These are phyloP conservation scores for Odocoileus hemionus DNA, from an alignment of 2,113 vertebrate species.

Conservation along the genomic window DNA sequence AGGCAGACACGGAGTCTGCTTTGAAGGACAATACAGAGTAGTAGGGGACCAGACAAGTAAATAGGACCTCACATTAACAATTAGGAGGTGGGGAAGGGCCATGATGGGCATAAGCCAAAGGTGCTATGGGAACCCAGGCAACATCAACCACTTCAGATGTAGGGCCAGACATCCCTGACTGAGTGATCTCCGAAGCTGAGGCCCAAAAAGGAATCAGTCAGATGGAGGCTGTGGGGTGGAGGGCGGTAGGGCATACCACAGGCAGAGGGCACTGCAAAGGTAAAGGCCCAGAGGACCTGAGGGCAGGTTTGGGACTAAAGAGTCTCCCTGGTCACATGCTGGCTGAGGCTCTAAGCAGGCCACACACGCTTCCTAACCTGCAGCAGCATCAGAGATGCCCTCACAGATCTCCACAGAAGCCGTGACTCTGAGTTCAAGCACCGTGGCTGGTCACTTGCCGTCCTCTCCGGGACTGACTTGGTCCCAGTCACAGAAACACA, in stretches of 20 bases:
- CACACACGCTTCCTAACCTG: not conserved
- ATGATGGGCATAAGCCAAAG: not conserved
- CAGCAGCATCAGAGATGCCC: not conserved
- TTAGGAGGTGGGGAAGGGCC: not conserved
- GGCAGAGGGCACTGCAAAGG: not conserved
- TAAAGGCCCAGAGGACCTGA: not conserved
- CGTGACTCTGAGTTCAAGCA: not conserved
- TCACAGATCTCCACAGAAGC: not conserved
- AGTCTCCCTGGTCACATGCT: not conserved
- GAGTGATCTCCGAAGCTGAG: not conserved
- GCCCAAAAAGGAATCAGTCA: not conserved
- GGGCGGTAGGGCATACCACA: not conserved
- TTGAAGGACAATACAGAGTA: not conserved
- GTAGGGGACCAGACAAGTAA: not conserved
- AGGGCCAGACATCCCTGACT: not conserved
- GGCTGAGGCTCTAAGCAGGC: not conserved
- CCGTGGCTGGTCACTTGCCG: not conserved
- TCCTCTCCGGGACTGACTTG: not conserved
- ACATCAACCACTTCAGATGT: not conserved
- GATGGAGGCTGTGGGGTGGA: not conserved
- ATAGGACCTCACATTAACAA: not conserved
- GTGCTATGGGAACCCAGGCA: not conserved
- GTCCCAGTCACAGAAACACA: conserved; percentile 24
- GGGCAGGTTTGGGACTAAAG: not conserved
- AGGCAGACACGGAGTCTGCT: not conserved